Percentiles rank a stretch among this genome's conserved stretches.
Evolutionary conservation across 1,140 invertebrate species (phyloP).

Genomic region (Ditylenchus dipsaci): DNA sequence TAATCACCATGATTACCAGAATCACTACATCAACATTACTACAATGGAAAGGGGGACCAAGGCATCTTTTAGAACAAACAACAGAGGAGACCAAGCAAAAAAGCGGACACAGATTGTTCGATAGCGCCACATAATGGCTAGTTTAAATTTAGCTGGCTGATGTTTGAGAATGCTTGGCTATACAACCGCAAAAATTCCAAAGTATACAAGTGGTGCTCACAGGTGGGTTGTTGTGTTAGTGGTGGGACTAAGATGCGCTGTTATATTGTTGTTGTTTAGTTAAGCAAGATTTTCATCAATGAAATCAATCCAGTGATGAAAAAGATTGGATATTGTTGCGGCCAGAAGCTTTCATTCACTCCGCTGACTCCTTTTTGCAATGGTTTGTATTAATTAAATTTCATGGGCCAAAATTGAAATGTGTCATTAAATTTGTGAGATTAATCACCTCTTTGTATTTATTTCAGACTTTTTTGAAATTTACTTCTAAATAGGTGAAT

Average conservation of each 20-base stretch:
- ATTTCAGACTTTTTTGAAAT: no score
- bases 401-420: background rate
- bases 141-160: constrained; percentile 70
- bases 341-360: constrained; percentile 95
- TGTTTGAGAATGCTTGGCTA: constrained; percentile 99
- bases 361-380: constrained; percentile 98
- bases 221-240: constrained; percentile 11
- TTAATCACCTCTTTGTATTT: no score
- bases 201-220: constrained; percentile 74
- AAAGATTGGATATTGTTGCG: constrained; percentile 93
- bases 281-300: constrained; percentile 93
- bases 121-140: no score
- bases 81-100: no score
- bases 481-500: no score
- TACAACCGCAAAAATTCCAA: constrained; percentile 96
- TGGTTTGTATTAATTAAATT: constrained; percentile 62
- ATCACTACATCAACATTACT: no score
- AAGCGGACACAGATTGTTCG: no score
- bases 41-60: no score
- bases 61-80: no score
- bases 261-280: constrained; percentile 63
- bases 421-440: no score
- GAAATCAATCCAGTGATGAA: constrained; percentile 99
- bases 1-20: no score
- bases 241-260: constrained; percentile 3